These are phyloP conservation scores for Hippocampus abdominalis DNA, from an alignment of 2,113 vertebrate genomes.

Conservation along the genomic window DNA sequence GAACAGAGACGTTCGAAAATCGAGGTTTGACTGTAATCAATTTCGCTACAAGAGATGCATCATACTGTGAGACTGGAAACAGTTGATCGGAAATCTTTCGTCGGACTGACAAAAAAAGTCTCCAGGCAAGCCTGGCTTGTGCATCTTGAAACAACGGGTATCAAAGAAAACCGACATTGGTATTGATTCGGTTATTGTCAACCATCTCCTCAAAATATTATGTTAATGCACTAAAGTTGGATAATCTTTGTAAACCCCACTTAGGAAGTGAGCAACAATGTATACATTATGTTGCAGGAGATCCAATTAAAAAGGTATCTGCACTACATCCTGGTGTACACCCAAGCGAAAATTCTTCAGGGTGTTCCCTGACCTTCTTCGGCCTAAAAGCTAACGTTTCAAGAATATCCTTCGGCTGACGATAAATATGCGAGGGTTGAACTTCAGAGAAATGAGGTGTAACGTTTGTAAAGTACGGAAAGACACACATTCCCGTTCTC, in stretches of 20 bases:
- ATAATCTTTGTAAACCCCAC: not conserved
- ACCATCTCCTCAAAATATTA: too few species aligned
- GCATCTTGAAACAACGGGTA: too few species aligned
- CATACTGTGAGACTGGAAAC: not conserved
- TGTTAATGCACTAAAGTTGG: too few species aligned
- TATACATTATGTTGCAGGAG: not conserved
- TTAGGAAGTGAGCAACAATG: not conserved
- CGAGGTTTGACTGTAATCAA: too few species aligned
- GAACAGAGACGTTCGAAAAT: too few species aligned
- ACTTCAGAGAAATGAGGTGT: not conserved
- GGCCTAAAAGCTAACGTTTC: not conserved
- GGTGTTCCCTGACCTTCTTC: not conserved
- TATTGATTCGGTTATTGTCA: too few species aligned
- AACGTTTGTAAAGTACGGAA: conserved; percentile 40
- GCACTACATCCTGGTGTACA: not conserved
- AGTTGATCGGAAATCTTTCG: too few species aligned
- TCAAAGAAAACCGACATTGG: too few species aligned
- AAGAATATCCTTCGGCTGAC: not conserved
- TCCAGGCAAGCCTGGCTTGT: too few species aligned
- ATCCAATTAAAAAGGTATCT: not conserved
- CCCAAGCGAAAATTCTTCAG: not conserved
- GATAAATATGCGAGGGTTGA: not conserved
- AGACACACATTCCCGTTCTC: conserved; percentile 34
- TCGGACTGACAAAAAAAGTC: too few species aligned
- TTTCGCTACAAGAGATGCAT: not conserved